phyloP scores from a whole-genome alignment of 2,888 invertebrate genomes.

The Caenorhabditis virilis region DNA sequence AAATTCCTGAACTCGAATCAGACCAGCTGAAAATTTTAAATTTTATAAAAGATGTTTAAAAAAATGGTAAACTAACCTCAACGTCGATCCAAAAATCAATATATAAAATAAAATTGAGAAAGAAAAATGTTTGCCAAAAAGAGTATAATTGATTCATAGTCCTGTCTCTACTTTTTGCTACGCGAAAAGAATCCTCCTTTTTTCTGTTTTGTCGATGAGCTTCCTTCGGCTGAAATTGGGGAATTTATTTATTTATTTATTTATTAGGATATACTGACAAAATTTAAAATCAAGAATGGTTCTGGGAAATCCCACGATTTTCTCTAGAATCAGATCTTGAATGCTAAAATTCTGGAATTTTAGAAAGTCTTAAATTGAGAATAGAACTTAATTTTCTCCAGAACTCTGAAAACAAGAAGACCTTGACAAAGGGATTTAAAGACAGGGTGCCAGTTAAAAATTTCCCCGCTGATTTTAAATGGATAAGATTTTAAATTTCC shows the following conservation, averaged over 20 bases:
- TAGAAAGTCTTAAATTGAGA: too few species aligned
- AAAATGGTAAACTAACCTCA: neutral
- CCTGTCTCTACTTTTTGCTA: slow-evolving; percentile 54
- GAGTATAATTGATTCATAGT: neutral
- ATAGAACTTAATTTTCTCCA: too few species aligned
- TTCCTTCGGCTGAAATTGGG: slow-evolving; percentile 31
- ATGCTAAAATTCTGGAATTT: too few species aligned
- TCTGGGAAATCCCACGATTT: too few species aligned
- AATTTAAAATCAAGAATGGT: too few species aligned
- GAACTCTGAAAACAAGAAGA: neutral
- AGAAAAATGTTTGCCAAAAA: neutral
- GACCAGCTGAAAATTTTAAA: slow-evolving; percentile 1
- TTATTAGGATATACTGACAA: neutral
- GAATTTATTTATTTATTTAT: neutral
- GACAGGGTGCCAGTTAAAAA: too few species aligned
- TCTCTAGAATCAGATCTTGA: too few species aligned
- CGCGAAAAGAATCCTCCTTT: slow-evolving; percentile 64
- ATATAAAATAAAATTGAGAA: too few species aligned
- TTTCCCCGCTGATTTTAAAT: too few species aligned
- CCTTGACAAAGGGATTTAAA: neutral
- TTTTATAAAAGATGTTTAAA: neutral
- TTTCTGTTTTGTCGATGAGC: slow-evolving; percentile 44
- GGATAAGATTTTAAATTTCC: too few species aligned
- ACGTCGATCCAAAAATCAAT: neutral
- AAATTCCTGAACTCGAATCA: too few species aligned